phyloP scores from a whole-genome alignment of 2,113 vertebrate species.

The cattle (Bos taurus) region DNA sequence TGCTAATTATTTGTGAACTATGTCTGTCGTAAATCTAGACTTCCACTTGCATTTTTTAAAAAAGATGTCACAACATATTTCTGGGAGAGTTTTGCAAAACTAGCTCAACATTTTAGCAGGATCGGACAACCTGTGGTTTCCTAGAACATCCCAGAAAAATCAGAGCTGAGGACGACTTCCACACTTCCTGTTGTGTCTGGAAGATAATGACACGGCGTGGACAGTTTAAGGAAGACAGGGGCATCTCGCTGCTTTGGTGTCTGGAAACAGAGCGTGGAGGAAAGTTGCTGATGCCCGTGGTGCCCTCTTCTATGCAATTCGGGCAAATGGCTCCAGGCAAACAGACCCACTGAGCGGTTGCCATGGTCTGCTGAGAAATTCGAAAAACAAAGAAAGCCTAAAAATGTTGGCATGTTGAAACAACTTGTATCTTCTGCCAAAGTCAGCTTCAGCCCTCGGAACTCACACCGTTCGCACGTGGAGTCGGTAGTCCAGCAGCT shows the following conservation, averaged over 20 bases:
- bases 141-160: slow-evolving; percentile 4
- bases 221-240: neutral
- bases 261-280: neutral
- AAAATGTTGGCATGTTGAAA: neutral
- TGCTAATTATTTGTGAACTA: neutral
- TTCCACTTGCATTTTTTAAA: neutral
- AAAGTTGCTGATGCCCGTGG: neutral
- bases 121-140: neutral
- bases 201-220: neutral
- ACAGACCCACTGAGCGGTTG: neutral
- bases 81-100: neutral
- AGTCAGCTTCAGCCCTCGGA: neutral
- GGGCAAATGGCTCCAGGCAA: neutral
- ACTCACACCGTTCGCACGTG: neutral
- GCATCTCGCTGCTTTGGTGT: neutral
- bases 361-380: neutral
- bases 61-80: neutral
- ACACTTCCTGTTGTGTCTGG: neutral
- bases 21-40: neutral
- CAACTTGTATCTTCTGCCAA: neutral
- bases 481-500: neutral
- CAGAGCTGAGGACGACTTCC: neutral
- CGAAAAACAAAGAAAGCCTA: neutral
- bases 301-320: neutral
- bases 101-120: neutral